Percentiles rank a stretch among this genome's conserved stretches.
phyloP scores from a whole-genome alignment of 2,888 invertebrate species.

The Ormyrus thymus region DNA sequence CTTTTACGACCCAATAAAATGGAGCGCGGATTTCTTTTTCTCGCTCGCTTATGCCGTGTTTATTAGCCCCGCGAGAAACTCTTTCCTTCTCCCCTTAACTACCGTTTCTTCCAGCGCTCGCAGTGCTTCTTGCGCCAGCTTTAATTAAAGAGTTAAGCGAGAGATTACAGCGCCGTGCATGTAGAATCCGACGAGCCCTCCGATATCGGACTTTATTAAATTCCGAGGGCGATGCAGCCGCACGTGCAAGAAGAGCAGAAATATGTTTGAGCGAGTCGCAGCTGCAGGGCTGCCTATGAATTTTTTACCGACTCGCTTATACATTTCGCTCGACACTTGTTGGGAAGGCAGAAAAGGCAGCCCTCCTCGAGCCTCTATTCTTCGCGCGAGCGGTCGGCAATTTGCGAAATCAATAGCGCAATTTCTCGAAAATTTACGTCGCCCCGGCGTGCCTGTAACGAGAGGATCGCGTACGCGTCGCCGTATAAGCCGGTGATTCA shows the following conservation, averaged over 20 bases:
- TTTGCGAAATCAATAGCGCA: slow-evolving; percentile 33
- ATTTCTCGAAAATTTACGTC: slow-evolving; percentile 11
- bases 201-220: not conserved
- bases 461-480: slow-evolving; percentile 35
- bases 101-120: too few relatives aligned
- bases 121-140: too few relatives aligned
- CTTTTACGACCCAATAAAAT: not conserved
- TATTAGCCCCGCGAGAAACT: too few relatives aligned
- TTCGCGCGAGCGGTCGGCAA: not conserved
- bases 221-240: not conserved
- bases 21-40: too few relatives aligned
- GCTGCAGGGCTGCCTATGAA: not conserved
- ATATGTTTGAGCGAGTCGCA: not conserved
- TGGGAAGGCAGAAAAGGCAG: too few relatives aligned
- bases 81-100: too few relatives aligned
- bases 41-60: too few relatives aligned
- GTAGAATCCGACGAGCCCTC: not conserved
- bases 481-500: not conserved
- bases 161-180: not conserved
- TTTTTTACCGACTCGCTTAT: not conserved
- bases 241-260: too few relatives aligned
- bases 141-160: too few relatives aligned
- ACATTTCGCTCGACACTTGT: too few relatives aligned
- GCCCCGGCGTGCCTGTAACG: slow-evolving; percentile 8
- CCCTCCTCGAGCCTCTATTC: not conserved